phyloP scores from a whole-genome alignment of 2,888 invertebrate genomes.

The Melieria omissa region DNA sequence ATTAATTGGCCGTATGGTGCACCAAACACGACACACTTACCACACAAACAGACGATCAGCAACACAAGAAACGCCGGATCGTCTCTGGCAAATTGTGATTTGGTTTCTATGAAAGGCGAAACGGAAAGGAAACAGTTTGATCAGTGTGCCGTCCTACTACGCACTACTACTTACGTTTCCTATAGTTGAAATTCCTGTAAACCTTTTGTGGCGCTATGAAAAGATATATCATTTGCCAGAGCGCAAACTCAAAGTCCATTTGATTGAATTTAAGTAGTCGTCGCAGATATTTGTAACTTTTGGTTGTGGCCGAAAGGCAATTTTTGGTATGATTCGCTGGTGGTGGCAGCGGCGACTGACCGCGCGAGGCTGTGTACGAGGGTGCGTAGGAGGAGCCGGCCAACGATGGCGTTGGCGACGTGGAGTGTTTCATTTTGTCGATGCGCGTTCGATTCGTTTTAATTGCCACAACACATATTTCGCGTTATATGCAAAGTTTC shows the following conservation, averaged over 20 bases:
- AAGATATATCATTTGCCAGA: conserved; percentile 99
- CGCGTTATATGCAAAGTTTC: not conserved
- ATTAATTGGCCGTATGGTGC: not conserved
- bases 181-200: conserved; percentile 95
- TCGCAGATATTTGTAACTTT: conserved; percentile 87
- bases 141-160: not conserved
- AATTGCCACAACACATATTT: not conserved
- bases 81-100: conserved; percentile 98
- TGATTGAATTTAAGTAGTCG: conserved; percentile 90
- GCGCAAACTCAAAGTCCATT: conserved; percentile 99
- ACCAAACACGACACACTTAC: conserved; percentile 66
- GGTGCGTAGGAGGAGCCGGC: conserved; percentile 57
- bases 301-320: conserved; percentile 85
- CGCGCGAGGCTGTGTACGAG: conserved; percentile 66
- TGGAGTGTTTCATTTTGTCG: conserved; percentile 71
- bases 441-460: not conserved
- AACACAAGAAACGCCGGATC: conserved; percentile 98
- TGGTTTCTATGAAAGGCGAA: conserved; percentile 81
- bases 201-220: conserved; percentile 96
- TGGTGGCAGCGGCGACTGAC: conserved; percentile 75
- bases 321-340: conserved; percentile 74
- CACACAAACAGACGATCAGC: conserved; percentile 83
- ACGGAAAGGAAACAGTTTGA: conserved; percentile 8
- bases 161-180: conserved; percentile 82
- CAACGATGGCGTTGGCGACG: conserved; percentile 71